Conservation (phyloP, 2,888 invertebrate species). For the Cactoblastis cactorum region DNA sequence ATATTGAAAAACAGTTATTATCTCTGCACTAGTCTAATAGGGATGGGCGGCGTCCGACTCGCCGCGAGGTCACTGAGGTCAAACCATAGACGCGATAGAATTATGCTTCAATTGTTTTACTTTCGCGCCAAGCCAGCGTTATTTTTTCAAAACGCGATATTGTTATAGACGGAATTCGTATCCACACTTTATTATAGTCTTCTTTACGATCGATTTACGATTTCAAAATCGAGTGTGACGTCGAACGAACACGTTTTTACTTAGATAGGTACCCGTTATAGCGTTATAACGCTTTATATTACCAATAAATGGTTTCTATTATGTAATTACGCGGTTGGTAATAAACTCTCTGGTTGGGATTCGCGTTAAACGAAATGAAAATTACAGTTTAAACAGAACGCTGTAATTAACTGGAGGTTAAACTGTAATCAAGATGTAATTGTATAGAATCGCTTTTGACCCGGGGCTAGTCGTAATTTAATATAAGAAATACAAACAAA, state of each 20-base stretch:
- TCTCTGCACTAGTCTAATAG: constrained; percentile 8
- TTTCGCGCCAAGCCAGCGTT: constrained; percentile 39
- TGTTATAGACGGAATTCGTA: constrained; percentile 11
- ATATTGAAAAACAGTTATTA: constrained; percentile 21
- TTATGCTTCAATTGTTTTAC: constrained; percentile 65
- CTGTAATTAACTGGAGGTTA: constrained; percentile 57
- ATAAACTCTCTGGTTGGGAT: constrained; percentile 9
- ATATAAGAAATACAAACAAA: constrained; percentile 47
- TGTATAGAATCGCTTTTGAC: constrained; percentile 48
- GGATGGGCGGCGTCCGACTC: constrained; percentile 12
- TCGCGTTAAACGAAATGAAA: constrained; percentile 15
- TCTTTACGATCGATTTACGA: constrained; percentile 48
- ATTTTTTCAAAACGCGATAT: constrained; percentile 25
- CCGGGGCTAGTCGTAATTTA: constrained; percentile 49
- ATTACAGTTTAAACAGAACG: constrained; percentile 19
- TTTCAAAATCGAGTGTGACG: constrained; percentile 54
- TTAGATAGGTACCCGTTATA: constrained; percentile 35
- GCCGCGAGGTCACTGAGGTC: constrained; percentile 11
- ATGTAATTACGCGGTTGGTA: constrained; percentile 1
- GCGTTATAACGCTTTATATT: constrained; percentile 20
- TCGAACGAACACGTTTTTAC: constrained; percentile 47
- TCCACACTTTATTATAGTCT: constrained; percentile 28
- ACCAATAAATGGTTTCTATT: constrained; percentile 8
- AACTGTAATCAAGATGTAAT: constrained; percentile 61
- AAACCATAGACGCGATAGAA: constrained; percentile 13